Percentiles rank a stretch among this genome's conserved stretches.
Evolutionary conservation across 2,113 vertebrate genomes (phyloP).

Genomic region (Myanophis thanlyinensis): DNA sequence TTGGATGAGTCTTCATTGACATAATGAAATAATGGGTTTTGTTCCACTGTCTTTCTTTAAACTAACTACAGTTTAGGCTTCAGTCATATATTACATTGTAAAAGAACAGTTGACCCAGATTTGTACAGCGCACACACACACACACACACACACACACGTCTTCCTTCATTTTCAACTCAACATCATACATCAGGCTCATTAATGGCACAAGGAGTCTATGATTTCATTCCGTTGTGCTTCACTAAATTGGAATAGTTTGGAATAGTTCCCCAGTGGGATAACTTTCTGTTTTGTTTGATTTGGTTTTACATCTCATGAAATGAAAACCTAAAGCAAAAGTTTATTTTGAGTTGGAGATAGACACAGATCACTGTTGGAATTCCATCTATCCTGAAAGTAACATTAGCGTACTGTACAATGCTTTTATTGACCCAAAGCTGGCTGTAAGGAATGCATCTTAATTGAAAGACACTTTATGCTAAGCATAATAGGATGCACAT

Average conservation of each 20-base stretch:
- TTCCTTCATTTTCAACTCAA: neutral
- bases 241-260: neutral
- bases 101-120: neutral
- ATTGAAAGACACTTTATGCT: neutral
- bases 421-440: neutral
- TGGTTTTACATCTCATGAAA: no score
- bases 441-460: neutral
- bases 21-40: neutral
- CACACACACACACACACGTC: neutral
- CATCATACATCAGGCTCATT: neutral
- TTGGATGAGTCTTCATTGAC: no score
- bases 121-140: neutral
- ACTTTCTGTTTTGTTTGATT: neutral
- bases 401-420: neutral
- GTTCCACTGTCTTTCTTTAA: neutral
- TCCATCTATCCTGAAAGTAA: neutral
- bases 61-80: neutral
- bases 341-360: neutral
- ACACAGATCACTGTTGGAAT: neutral
- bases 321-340: neutral
- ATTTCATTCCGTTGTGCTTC: neutral
- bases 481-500: neutral
- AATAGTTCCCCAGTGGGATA: neutral
- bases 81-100: neutral
- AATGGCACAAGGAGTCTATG: neutral